Percentiles rank a stretch among this genome's conserved stretches.
Evolutionary conservation across 2,113 vertebrate species (phyloP).

Genomic region (Pangasianodon gigas): DNA sequence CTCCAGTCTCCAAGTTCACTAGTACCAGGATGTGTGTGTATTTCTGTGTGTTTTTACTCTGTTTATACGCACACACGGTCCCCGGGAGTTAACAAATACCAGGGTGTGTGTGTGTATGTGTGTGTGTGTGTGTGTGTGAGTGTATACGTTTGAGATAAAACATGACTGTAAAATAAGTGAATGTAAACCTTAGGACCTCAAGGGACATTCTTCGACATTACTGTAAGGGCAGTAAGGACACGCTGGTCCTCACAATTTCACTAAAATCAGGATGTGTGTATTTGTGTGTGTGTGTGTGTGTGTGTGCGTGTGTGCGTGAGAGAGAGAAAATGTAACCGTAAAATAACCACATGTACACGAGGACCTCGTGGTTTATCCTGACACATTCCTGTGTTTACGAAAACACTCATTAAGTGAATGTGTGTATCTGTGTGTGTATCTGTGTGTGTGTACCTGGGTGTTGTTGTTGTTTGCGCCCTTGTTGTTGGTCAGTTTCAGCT

Average conservation of each 20-base stretch:
- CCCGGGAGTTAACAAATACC: neutral
- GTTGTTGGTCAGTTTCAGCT: conserved; percentile 97
- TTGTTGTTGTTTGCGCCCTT: conserved; percentile 98
- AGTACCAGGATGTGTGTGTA: neutral
- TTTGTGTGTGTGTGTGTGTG: too few relatives aligned
- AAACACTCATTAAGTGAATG: conserved; percentile 65
- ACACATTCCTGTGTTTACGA: too few relatives aligned
- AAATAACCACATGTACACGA: too few relatives aligned
- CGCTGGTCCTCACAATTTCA: neutral
- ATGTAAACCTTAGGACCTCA: too few relatives aligned
- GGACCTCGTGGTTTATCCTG: too few relatives aligned
- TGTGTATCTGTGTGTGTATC: neutral
- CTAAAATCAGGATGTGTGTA: neutral
- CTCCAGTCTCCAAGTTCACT: neutral
- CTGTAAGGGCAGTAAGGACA: too few relatives aligned
- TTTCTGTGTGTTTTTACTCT: neutral
- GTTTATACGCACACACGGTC: neutral
- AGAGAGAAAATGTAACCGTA: too few relatives aligned
- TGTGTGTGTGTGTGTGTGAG: neutral
- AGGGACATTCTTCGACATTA: too few relatives aligned
- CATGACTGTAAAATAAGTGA: too few relatives aligned
- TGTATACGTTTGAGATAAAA: neutral
- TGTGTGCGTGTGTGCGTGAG: neutral
- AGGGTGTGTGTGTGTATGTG: neutral
- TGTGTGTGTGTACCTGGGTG: conserved; percentile 81